Base-by-base conservation (phyloP, 1,140 invertebrate species). In the Periplaneta americana region DNA sequence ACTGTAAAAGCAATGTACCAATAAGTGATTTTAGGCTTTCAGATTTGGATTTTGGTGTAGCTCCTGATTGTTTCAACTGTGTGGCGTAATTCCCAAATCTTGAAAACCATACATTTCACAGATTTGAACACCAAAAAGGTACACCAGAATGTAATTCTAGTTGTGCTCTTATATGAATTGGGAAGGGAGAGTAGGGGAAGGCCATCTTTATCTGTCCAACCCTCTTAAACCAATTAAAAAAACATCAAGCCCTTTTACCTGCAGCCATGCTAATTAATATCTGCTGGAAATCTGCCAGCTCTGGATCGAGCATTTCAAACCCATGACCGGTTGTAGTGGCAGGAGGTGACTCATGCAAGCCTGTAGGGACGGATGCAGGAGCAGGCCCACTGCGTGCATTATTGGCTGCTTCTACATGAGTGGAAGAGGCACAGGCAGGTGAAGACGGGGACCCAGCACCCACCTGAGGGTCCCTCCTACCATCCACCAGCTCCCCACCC, bases 201-300 rank as follows among this genome's bases (percentile, higher is more conserved):
- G n/a, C n/a, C n/a, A n/a, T n/a, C n/a, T n/a, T 66, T n/a, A 28
- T 66, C 48, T 66, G 48, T 66, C 48, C 48, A 66, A 66, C 48
- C 48, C n/a, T 66, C 48, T 66, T 4, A 66, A 66, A 66, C 48
- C 28, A 8, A 33, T 48, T 33, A 31, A 75, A 34, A 80, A 32
- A 80, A 35, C 75, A 83, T 79, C 48, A 83, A 57, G 81, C 57
- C 75, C 79, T 80, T 82, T 84, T 84, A 81, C 82, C 82, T 81
- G 84, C 66, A 81, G 85, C 89, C 88, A 91, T 90, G 82, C 89
- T 89, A 84, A 89, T 87, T 82, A 91, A 86, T 82, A 91, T 85
- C 85, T 90, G 86, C 85, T 91, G 90, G 85, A 91, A 89, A 86
- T 90, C 88, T 80, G 88, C 90, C 86, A 91, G 88, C 87, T 91